phyloP scores from a whole-genome alignment of 2,888 invertebrate species.

The Endotricha flammealis region DNA sequence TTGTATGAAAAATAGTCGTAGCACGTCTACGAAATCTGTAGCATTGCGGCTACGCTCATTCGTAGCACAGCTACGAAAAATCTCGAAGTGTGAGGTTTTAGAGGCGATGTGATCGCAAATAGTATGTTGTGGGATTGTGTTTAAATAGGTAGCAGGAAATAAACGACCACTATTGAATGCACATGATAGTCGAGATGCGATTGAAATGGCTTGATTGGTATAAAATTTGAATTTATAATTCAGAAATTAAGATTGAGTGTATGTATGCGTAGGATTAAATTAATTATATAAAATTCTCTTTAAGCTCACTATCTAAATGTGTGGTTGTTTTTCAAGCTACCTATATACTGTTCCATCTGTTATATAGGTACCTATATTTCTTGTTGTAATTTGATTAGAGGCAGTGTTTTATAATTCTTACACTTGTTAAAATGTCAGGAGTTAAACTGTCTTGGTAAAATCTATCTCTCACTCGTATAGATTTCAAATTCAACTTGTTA shows the following conservation, averaged over 20 bases:
- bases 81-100: background rate
- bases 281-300: background rate
- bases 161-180: slow-evolving; percentile 1
- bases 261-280: background rate
- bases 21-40: background rate
- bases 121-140: background rate
- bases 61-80: background rate
- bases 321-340: slow-evolving; percentile 11
- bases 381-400: slow-evolving; percentile 6
- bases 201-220: background rate
- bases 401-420: slow-evolving; percentile 6
- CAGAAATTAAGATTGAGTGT: background rate
- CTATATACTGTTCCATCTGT: slow-evolving; percentile 6
- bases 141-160: slow-evolving; percentile 8
- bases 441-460: slow-evolving; percentile 4
- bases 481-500: slow-evolving; percentile 9
- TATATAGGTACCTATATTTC: slow-evolving; percentile 1
- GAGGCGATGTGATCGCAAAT: background rate
- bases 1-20: no score
- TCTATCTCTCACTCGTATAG: slow-evolving; percentile 1
- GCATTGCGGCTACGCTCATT: background rate
- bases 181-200: background rate
- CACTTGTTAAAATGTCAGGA: slow-evolving; percentile 7
- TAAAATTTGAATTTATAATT: background rate
- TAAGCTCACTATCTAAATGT: background rate